Evolutionary conservation across 2,888 invertebrate genomes (phyloP), one percentile per base, ranked within the genome.

Genomic region (Yponomeuta malinellus): DNA sequence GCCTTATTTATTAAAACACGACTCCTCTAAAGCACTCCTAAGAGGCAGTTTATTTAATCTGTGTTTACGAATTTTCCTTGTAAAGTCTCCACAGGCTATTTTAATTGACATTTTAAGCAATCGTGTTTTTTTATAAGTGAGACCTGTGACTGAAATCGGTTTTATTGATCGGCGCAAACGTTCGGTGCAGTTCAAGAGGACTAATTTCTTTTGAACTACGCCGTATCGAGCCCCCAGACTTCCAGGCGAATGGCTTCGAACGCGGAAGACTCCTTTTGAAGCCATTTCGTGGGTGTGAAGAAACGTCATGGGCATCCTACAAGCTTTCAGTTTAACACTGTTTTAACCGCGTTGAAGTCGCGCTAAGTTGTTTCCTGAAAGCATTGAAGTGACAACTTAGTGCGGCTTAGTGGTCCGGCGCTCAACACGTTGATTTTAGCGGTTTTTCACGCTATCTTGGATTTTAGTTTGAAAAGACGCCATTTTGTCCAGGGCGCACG

Each of bases 291-390:
- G 29, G 80, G 75, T 29, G 31, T 63, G 77, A 79, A 83, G 82
- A 81, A 85, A 87, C 89, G 85, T 89, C 87, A 29, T 90, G 90
- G 89, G 86, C 88, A 88, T 89, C 85, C 43, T 31, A 43, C 43
- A 43, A 10, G 91, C 91, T 92, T 90, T 86, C 89, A 90, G 90
- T 92, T 59, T 91, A 90, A 90, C 91, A 87, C 83, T 85, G 83
- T 86, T 85, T 81, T 76, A 81, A 59, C 78, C 72, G 73, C 74
- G 68, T 59, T 59, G 0, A 15, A 59, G 52, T 15, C 15, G 52
- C 15, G 5, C 52, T 59, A 59, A 59, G 5, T 59, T 59, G 52
- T 15, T 59, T 59, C 15, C 52, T 43, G 43, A 43, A 43, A 43
- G 8, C 43, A 43, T 43, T 59, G 52, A 12, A 59, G 12, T 15